These are phyloP conservation scores for Bursaphelenchus mucronatus DNA, from an alignment of 1,140 invertebrate species.

Conservation along the genomic window DNA sequence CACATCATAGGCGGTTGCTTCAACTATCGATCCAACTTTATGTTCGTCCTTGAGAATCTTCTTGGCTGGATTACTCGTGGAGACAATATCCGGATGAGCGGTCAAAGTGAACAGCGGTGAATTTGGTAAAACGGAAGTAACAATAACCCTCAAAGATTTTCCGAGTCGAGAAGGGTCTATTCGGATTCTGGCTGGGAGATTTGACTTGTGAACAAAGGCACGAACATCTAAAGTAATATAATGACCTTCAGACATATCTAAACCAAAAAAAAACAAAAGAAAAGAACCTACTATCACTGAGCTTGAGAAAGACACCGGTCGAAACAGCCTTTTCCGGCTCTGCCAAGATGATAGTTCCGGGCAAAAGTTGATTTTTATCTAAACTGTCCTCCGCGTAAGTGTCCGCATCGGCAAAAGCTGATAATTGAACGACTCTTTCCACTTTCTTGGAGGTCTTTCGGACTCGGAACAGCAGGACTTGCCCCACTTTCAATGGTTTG, in stretches of 20 bases:
- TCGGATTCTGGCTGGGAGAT: conserved; percentile 50
- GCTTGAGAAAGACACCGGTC: conserved; percentile 40
- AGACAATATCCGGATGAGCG: conserved; percentile 56
- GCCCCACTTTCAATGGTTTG: conserved; percentile 31
- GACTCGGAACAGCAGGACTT: conserved; percentile 51
- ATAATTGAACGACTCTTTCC: conserved; percentile 42
- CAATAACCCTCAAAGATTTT: conserved; percentile 28
- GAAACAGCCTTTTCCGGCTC: conserved; percentile 37
- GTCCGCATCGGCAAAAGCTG: conserved; percentile 39
- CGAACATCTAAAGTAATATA: conserved; percentile 37
- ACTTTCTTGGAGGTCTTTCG: conserved; percentile 19
- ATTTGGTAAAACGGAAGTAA: conserved; percentile 48
- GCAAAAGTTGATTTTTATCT: conserved; percentile 43
- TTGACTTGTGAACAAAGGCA: conserved; percentile 43
- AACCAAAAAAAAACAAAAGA: background rate
- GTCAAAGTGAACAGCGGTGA: conserved; percentile 49
- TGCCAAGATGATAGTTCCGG: conserved; percentile 49
- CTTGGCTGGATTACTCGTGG: conserved; percentile 32
- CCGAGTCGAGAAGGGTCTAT: conserved; percentile 10
- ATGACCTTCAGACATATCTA: background rate
- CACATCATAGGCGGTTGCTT: conserved; percentile 38
- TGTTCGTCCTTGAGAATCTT: conserved; percentile 32
- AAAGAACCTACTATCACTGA: conserved; percentile 45
- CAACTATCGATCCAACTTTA: conserved; percentile 39
- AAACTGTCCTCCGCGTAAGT: conserved; percentile 35